Percentiles rank a stretch among this genome's conserved stretches.
Conservation (phyloP, 1,140 invertebrate species). For the Hyles vespertilio region DNA sequence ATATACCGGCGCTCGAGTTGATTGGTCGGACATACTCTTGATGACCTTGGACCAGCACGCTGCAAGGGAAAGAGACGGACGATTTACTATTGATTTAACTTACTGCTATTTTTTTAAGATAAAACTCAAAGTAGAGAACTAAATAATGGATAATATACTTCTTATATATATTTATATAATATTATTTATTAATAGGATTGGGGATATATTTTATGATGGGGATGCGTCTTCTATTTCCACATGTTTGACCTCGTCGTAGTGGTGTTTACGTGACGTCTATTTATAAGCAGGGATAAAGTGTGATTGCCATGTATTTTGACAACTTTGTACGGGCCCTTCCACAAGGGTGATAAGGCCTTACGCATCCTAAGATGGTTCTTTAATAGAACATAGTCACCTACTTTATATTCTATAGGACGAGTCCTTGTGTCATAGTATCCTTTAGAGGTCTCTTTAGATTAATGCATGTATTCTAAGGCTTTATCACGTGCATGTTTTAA, state of each 20-base stretch:
- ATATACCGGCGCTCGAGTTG: constrained; percentile 23
- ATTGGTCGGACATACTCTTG: constrained; percentile 17
- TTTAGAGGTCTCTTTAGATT: constrained; percentile 11
- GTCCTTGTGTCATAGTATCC: constrained; percentile 1
- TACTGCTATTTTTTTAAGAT: too few relatives aligned
- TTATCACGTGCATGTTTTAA: constrained; percentile 2
- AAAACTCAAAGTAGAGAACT: too few relatives aligned
- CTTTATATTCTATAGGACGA: constrained; percentile 7
- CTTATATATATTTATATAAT: too few relatives aligned
- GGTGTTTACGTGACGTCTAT: constrained; percentile 11
- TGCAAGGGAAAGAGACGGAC: constrained; percentile 10
- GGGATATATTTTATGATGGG: too few relatives aligned
- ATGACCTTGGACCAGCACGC: constrained; percentile 17
- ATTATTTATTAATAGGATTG: too few relatives aligned
- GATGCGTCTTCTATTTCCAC: background rate
- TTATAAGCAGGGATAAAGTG: constrained; percentile 10
- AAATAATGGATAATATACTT: too few relatives aligned
- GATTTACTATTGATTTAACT: too few relatives aligned
- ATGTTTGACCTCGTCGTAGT: constrained; percentile 12
- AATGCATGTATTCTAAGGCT: constrained; percentile 4
- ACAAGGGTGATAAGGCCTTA: constrained; percentile 8
- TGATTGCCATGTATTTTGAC: constrained; percentile 10
- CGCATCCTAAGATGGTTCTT: constrained; percentile 1
- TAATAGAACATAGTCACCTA: constrained; percentile 6
- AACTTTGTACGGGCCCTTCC: constrained; percentile 6